phyloP scores from a whole-genome alignment of 2,797 vertebrate genomes.

The Pristis pectinata region DNA sequence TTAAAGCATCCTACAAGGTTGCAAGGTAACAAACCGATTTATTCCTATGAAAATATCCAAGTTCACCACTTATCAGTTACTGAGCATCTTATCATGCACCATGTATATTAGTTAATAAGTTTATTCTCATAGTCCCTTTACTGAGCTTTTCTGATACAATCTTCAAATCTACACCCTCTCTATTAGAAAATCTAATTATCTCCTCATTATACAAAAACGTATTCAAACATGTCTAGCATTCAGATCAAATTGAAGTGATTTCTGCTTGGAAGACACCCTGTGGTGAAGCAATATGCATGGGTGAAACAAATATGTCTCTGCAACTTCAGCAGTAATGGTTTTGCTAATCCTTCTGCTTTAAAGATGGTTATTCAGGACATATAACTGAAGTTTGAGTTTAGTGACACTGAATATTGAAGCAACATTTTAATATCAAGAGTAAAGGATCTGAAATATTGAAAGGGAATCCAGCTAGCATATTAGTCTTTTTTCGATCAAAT shows the following conservation, averaged over 20 bases:
- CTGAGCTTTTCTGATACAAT: not conserved
- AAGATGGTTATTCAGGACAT: no score
- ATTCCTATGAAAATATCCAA: conserved; percentile 4
- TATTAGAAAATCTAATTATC: not conserved
- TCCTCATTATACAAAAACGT: conserved; percentile 1
- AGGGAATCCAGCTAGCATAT: not conserved
- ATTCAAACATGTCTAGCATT: conserved; percentile 8
- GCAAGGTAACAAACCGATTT: not conserved
- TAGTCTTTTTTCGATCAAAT: not conserved
- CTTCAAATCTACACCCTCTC: not conserved
- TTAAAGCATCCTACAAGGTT: not conserved
- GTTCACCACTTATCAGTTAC: not conserved
- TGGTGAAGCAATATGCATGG: not conserved
- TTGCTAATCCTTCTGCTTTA: not conserved
- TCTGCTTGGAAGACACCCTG: not conserved
- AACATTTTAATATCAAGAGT: not conserved
- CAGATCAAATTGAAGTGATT: not conserved
- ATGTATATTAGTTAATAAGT: not conserved
- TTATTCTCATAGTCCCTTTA: not conserved
- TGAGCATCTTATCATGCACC: not conserved
- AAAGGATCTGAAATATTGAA: not conserved
- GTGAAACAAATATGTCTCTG: not conserved
- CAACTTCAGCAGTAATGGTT: not conserved
- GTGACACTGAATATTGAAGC: not conserved
- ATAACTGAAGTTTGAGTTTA: not conserved